Percentiles rank a stretch among this genome's conserved stretches.
phyloP scores from a whole-genome alignment of 2,888 invertebrate genomes.

The Mechanitis messenoides region DNA sequence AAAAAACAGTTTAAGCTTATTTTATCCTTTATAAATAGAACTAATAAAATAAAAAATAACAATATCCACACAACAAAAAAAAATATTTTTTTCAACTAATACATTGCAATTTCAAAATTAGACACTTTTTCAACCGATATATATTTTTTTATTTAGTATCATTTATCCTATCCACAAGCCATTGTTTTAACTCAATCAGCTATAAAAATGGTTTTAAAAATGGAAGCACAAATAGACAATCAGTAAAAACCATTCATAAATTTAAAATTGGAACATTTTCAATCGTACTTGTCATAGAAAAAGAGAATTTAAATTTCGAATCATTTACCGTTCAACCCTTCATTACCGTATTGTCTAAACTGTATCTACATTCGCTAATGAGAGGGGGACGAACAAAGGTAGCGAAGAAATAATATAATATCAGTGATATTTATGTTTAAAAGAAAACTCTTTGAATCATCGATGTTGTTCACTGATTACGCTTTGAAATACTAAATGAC shows the following conservation, averaged over 20 bases:
- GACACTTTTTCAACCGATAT: too few species aligned
- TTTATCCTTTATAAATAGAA: too few species aligned
- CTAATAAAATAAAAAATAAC: too few species aligned
- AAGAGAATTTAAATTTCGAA: conserved; percentile 7
- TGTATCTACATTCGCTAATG: conserved; percentile 20
- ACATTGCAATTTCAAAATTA: too few species aligned
- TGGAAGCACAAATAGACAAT: too few species aligned
- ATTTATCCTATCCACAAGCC: neutral
- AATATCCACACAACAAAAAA: too few species aligned
- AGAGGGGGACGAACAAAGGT: conserved; percentile 23
- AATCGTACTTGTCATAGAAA: conserved; percentile 6
- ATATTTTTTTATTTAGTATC: too few species aligned
- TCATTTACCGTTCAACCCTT: conserved; percentile 7
- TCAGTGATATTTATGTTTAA: conserved; percentile 13
- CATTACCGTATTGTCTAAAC: conserved; percentile 17
- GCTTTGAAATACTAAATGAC: neutral
- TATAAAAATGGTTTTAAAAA: neutral
- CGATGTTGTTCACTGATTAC: neutral
- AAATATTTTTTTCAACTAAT: too few species aligned
- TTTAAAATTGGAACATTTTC: conserved; percentile 8
- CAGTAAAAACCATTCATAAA: neutral
- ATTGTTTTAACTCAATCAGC: neutral
- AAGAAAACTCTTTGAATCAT: conserved; percentile 12
- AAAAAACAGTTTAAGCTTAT: too few species aligned
- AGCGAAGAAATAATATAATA: conserved; percentile 23